Evolutionary conservation across 64 coral and sea anemone genomes (phyloP).

Genomic region (Pocillopora damicornis): DNA sequence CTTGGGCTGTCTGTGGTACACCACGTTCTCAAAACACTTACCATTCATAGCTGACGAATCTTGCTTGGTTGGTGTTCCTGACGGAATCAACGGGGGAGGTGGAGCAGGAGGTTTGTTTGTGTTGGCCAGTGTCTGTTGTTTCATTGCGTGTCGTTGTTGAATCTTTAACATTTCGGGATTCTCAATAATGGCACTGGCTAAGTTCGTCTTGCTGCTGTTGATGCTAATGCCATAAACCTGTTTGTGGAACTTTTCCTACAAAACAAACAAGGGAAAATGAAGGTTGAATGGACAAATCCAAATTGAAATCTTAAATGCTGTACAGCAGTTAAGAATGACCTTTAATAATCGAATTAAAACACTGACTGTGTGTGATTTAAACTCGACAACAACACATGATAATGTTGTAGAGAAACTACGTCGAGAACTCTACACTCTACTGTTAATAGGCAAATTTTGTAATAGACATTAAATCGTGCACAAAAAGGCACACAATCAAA

Average conservation of each 20-base stretch:
- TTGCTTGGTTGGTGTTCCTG: slow-evolving; percentile 45
- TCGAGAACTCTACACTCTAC: too few species aligned
- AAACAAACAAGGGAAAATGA: background rate
- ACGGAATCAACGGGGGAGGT: slow-evolving; percentile 63
- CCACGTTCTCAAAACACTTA: background rate
- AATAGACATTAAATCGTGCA: too few species aligned
- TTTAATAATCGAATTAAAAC: too few species aligned
- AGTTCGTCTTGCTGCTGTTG: slow-evolving; percentile 75
- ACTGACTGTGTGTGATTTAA: too few species aligned
- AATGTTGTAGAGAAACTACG: too few species aligned
- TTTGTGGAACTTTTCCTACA: slow-evolving; percentile 95
- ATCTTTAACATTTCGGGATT: slow-evolving; percentile 99
- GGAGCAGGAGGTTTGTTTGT: slow-evolving; percentile 59
- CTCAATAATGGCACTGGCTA: slow-evolving; percentile 91
- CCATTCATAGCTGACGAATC: slow-evolving; percentile 14
- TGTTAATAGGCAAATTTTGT: too few species aligned
- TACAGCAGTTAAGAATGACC: too few species aligned
- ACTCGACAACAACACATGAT: too few species aligned
- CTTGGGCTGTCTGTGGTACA: too few species aligned
- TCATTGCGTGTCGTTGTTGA: slow-evolving; percentile 93
- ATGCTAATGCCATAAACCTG: slow-evolving; percentile 94
- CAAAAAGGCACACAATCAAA: too few species aligned
- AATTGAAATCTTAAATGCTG: too few species aligned
- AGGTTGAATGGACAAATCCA: background rate
- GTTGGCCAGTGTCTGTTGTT: slow-evolving; percentile 84